Base-by-base conservation (phyloP, 2,888 invertebrate species). In the Archips xylosteana region DNA sequence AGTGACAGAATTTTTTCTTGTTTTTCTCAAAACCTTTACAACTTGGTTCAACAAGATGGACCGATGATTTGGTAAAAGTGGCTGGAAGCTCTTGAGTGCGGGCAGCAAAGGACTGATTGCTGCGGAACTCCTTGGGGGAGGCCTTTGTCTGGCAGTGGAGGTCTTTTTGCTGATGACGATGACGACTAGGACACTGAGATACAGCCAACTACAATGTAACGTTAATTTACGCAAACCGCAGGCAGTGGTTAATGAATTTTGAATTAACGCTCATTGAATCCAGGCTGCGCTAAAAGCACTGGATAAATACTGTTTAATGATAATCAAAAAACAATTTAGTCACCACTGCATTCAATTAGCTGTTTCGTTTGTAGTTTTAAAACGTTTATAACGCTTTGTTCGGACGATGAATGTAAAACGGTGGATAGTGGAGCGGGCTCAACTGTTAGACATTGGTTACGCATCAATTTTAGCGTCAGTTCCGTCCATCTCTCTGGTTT, bases 191-290 rank as follows among this genome's bases (percentile, higher is more conserved):
- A n/a, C 5, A 39, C 51, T n/a, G 51, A n/a, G 12, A 32, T 57
- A 57, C 57, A 32, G 12, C 12, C 57, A 57, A 32, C 57, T 57
- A 32, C 12, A 32, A 23, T 32, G 23, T 63, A 36, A 9, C 63
- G 57, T 57, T 57, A 57, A 51, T 65, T 36, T 39, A 13, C 51
- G 51, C 47, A 12, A 13, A 63, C 45, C 63, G 47, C 70, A 32
- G 45, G 47, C 70, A 32, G 45, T n/a, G 65, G 42, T 54, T 64
- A 75, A 71, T 75, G 67, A 62, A 71, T 75, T 70, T 63, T 12
- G 59, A 70, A 70, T 70, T 66, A 62, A 66, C 61, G 62, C 57
- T 9, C 63, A 67, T 59, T 59, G 54, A 63, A 62, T 57, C 65
- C 66, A 39, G 74, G 59, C 61, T n/a, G 47, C 47, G 32, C 66